A percentile compares a stretch with the other conserved stretches of the same genome.
phyloP scores from a whole-genome alignment of 2,888 invertebrate genomes.

The Nymphalis c-album region DNA sequence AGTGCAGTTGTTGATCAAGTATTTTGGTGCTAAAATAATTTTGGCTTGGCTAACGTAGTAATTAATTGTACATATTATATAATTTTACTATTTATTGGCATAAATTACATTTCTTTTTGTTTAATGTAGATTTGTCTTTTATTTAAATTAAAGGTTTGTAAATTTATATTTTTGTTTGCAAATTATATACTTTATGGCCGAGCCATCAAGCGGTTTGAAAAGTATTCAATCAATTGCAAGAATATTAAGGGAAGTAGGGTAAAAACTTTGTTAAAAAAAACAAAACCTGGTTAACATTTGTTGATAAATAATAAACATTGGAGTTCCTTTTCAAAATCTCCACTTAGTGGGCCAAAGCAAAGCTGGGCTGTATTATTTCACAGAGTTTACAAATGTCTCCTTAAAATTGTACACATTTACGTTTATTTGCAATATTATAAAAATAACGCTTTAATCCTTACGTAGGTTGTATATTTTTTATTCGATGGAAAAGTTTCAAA shows the following conservation, averaged over 20 bases:
- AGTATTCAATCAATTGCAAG: neutral
- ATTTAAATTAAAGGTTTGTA: constrained; percentile 6
- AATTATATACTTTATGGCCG: constrained; percentile 27
- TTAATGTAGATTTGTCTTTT: constrained; percentile 55
- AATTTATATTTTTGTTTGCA: constrained; percentile 7
- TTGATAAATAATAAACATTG: neutral
- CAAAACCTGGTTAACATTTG: neutral
- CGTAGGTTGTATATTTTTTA: constrained; percentile 57
- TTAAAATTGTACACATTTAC: constrained; percentile 10
- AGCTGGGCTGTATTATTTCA: constrained; percentile 2
- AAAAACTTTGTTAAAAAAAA: neutral
- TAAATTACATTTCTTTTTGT: constrained; percentile 55
- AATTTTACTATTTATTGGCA: constrained; percentile 71
- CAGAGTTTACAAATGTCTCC: neutral
- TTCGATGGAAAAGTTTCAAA: constrained; percentile 77
- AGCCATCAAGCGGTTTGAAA: constrained; percentile 23
- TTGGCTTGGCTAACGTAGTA: constrained; percentile 79
- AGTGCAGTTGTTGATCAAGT: constrained; percentile 63
- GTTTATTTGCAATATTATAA: constrained; percentile 31
- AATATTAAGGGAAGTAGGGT: neutral
- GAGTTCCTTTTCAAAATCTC: neutral
- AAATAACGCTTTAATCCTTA: constrained; percentile 67
- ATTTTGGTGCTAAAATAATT: constrained; percentile 78
- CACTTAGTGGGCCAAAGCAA: neutral
- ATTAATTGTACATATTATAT: constrained; percentile 70